Base-by-base conservation (phyloP, 2,113 vertebrate genomes). In the Diphyllodes magnificus region DNA sequence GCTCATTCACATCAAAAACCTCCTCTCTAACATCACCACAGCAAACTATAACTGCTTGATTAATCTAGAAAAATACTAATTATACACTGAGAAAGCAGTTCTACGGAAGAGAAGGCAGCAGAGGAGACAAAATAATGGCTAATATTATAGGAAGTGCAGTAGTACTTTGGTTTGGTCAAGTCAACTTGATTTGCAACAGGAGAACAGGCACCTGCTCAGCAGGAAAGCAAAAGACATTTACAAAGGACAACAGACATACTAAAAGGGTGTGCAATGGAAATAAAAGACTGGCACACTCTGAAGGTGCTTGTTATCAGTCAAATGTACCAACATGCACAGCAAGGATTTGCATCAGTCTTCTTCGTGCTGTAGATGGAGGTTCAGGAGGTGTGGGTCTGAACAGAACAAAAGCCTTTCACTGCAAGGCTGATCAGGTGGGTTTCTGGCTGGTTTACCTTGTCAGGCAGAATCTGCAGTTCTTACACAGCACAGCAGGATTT, bases 1-100 rank as follows among this genome's bases (percentile, higher is more conserved):
- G 59, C 60, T 92, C 82, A 40, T n/a, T 59, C 84, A 76, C 79
- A 92, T 91, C 82, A 81, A 92, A 92, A 96, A 39, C 30, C 23
- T 89, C 49, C 39, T 79, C 89, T 85, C 51, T 25, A 82, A 69
- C 7, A 87, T 40, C 31, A 80, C 15, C 65, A 53, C 44, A 64
- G 45, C 30, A 51, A 78, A 91, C 49, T 15, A 5, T 37, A 89
- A 87, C 60, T 69, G 39, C 40, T 86, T 64, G 51, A 82, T 78
- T 92, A 79, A 86, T 81, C 57, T 83, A 76, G 57, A 93, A 92
- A 78, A 71, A 76, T 61, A 88, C 64, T 82, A 88, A 73, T 86
- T 31, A 11, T 59, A n/a, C 56, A 60, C 30, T 8, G 33, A 73
- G 47, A 78, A 77, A 30, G 40, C 10, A 60, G 47, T 54, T 68